These are phyloP conservation scores for Parus major DNA, from an alignment of 2,113 vertebrate genomes.

Conservation along the genomic window DNA sequence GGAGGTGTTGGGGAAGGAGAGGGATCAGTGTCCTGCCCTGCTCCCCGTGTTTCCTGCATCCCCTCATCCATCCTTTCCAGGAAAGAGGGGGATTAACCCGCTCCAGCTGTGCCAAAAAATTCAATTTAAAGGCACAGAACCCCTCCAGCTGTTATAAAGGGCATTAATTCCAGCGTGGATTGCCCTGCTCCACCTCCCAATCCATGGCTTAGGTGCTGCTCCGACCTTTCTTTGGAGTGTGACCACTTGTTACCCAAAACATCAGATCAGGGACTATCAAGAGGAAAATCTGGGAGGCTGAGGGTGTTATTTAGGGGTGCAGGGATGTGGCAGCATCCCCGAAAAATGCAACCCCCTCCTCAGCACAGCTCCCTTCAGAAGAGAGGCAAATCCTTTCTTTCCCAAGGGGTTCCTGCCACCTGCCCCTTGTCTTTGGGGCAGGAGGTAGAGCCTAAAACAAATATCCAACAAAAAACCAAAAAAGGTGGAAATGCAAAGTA, in stretches of 20 bases:
- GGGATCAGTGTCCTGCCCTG: neutral
- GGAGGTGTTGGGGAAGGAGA: neutral
- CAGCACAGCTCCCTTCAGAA: neutral
- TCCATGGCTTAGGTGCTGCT: neutral
- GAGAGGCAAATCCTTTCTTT: neutral
- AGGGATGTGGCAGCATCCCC: fast-evolving
- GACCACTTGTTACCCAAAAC: neutral
- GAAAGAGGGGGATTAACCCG: neutral
- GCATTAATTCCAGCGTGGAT: neutral
- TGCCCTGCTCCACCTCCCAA: neutral
- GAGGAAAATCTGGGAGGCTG: neutral
- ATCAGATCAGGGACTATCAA: neutral
- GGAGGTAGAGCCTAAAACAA: neutral
- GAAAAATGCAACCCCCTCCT: neutral
- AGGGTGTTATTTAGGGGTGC: neutral
- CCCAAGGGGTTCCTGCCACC: neutral
- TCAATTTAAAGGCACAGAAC: neutral
- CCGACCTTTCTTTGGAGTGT: neutral
- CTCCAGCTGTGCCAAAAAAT: neutral
- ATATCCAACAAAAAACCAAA: neutral
- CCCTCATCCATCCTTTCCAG: too few species aligned
- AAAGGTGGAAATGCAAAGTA: neutral
- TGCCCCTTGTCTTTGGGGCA: neutral
- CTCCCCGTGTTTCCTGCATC: neutral
- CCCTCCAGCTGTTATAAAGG: neutral